Evolutionary conservation across 2,888 invertebrate genomes (phyloP).

Genomic region (Colletes collaris): DNA sequence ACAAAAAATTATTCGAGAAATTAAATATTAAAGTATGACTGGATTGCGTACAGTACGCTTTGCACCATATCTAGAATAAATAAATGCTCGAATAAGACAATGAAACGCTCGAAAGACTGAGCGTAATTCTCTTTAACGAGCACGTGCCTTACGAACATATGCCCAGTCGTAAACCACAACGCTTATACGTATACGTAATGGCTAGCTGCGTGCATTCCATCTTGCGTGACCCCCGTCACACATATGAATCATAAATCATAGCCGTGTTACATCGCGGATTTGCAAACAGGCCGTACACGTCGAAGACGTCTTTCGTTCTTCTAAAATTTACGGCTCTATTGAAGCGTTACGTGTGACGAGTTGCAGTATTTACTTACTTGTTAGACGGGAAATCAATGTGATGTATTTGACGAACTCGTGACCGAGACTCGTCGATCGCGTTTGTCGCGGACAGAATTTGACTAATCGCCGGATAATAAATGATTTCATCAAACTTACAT

Average conservation of each 20-base stretch:
- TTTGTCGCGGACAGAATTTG: no score
- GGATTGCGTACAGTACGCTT: neutral
- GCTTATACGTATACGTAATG: slow-evolving; percentile 44
- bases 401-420: slow-evolving; percentile 8
- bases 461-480: no score
- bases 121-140: slow-evolving; percentile 57
- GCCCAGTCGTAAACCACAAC: slow-evolving; percentile 45
- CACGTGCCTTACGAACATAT: slow-evolving; percentile 54
- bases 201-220: slow-evolving; percentile 51
- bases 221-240: slow-evolving; percentile 52
- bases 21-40: no score
- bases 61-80: slow-evolving; percentile 18
- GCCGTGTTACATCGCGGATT: slow-evolving; percentile 43
- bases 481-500: no score
- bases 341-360: slow-evolving; percentile 7
- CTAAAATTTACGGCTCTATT: slow-evolving; percentile 46
- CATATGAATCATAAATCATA: slow-evolving; percentile 57
- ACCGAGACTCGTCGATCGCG: no score
- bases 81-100: slow-evolving; percentile 46
- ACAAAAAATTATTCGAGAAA: no score
- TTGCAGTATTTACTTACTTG: slow-evolving; percentile 3
- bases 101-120: slow-evolving; percentile 40
- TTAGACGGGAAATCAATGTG: slow-evolving; percentile 14
- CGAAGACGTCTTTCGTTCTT: slow-evolving; percentile 31
- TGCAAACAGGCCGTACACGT: slow-evolving; percentile 41